Conservation (phyloP, 2,797 vertebrate species). For the Cirrhinus mrigala region DNA sequence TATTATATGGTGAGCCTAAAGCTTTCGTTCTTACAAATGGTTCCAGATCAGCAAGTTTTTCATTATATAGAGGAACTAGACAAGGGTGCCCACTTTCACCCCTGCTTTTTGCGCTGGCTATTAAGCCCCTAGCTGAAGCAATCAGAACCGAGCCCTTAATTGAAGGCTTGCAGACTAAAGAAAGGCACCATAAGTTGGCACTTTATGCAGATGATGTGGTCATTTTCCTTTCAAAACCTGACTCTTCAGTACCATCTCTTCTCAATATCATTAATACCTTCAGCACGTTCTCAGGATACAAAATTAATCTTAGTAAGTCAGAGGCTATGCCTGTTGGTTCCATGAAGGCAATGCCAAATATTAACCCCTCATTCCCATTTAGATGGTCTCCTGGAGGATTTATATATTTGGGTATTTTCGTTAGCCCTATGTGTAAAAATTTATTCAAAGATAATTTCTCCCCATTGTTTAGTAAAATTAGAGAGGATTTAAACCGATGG, state of each 20-base stretch:
- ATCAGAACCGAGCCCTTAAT: neutral
- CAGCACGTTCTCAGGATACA: constrained; percentile 26
- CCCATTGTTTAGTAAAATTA: neutral
- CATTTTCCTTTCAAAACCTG: no score
- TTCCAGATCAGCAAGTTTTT: neutral
- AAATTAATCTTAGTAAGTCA: constrained; percentile 19
- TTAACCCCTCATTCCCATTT: neutral
- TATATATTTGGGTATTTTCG: constrained; percentile 35
- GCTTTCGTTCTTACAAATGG: neutral
- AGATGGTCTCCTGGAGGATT: constrained; percentile 43
- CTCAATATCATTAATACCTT: neutral
- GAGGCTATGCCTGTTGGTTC: neutral
- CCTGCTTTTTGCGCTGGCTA: neutral
- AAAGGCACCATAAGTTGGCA: neutral
- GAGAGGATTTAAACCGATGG: neutral
- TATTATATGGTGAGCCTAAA: neutral
- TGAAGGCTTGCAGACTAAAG: neutral
- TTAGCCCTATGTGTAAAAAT: neutral
- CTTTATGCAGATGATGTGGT: no score
- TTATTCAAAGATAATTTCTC: neutral
- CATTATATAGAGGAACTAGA: neutral
- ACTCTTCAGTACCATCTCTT: neutral
- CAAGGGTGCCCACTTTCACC: neutral
- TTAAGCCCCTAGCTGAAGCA: neutral
- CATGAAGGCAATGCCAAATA: neutral